phyloP scores from a whole-genome alignment of 2,113 vertebrate genomes.

The Corythoichthys haematopterus region DNA sequence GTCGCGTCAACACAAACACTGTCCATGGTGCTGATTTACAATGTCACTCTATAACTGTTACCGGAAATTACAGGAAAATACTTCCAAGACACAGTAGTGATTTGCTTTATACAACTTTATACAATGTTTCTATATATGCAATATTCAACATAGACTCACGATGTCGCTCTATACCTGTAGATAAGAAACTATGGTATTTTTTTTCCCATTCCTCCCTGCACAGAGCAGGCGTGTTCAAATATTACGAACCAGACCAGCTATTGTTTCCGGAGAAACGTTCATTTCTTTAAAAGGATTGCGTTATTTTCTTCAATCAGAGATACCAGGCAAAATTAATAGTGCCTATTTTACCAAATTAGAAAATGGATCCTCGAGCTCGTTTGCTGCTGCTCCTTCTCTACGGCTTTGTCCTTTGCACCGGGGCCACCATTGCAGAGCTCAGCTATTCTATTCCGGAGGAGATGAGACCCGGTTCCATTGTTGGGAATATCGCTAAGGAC shows the following conservation, averaged over 20 bases:
- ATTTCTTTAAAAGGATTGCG: not conserved
- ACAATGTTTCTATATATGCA: not conserved
- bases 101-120: not conserved
- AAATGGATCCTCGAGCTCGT: not conserved
- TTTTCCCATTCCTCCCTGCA: not conserved
- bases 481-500: constrained; percentile 73
- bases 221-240: not conserved
- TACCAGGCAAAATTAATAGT: constrained; percentile 10
- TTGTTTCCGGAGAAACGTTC: not conserved
- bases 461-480: constrained; percentile 64
- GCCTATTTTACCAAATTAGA: not conserved
- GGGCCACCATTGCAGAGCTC: constrained; percentile 44
- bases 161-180: not conserved
- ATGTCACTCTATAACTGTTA: not conserved
- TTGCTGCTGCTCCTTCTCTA: not conserved
- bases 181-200: not conserved
- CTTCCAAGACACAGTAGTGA: not conserved
- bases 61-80: not conserved
- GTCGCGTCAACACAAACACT: not conserved
- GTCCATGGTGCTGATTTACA: not conserved
- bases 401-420: not conserved
- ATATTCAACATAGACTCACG: not conserved
- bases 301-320: not conserved
- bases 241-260: not conserved
- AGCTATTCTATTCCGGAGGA: constrained; percentile 68